Evolutionary conservation across 2,888 invertebrate genomes (phyloP).

Genomic region (Drosophila neonasuta): DNA sequence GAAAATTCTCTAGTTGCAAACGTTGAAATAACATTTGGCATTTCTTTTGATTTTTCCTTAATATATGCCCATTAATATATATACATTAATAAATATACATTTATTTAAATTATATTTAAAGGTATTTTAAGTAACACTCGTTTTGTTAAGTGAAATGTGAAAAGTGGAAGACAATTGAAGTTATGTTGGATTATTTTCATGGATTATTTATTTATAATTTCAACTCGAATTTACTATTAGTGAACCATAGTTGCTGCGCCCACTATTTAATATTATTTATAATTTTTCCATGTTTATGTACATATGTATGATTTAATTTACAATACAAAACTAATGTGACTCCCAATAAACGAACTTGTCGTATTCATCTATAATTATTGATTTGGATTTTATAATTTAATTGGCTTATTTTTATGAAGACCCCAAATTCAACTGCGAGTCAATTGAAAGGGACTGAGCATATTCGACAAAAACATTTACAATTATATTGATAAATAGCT

Average conservation of each 20-base stretch:
- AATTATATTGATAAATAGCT: slow-evolving; percentile 36
- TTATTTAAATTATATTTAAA: slow-evolving; percentile 24
- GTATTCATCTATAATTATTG: slow-evolving; percentile 33
- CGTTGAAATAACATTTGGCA: slow-evolving; percentile 49
- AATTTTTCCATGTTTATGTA: slow-evolving; percentile 67
- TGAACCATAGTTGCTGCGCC: slow-evolving; percentile 41
- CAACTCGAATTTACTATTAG: slow-evolving; percentile 70
- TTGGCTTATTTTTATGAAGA: slow-evolving; percentile 1
- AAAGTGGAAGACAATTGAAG: slow-evolving; percentile 56
- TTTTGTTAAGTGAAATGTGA: slow-evolving; percentile 42
- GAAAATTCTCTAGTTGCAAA: slow-evolving; percentile 34
- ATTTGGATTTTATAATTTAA: slow-evolving; percentile 19
- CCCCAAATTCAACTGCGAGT: slow-evolving; percentile 45
- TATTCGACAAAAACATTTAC: slow-evolving; percentile 28
- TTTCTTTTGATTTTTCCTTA: slow-evolving; percentile 31
- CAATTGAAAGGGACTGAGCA: slow-evolving; percentile 60
- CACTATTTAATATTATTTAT: slow-evolving; percentile 62
- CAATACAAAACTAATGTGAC: slow-evolving; percentile 60
- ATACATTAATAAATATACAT: slow-evolving; percentile 3
- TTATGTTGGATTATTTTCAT: slow-evolving; percentile 40
- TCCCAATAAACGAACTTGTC: slow-evolving; percentile 70
- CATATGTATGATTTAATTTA: slow-evolving; percentile 65
- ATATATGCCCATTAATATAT: slow-evolving; percentile 12
- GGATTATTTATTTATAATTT: slow-evolving; percentile 63
- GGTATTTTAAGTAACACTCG: slow-evolving; percentile 25